Base-by-base conservation (phyloP, 2,113 vertebrate species). In the Phylloscopus trochiloides region DNA sequence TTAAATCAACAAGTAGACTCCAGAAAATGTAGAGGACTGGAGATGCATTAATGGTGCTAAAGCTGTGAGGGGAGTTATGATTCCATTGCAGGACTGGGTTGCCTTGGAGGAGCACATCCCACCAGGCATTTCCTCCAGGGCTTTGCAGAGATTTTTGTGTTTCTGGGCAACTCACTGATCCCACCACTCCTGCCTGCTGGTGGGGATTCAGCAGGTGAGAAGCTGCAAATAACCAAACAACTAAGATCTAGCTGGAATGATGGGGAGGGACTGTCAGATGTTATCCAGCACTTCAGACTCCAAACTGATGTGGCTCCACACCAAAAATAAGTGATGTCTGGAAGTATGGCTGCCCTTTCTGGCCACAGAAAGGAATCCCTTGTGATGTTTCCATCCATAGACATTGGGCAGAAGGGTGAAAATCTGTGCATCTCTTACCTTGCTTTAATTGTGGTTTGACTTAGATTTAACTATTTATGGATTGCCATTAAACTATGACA, bases 121-220 rank as follows among this genome's bases (percentile, higher is more conserved):
- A 26, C 17, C 31, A 43, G 68, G 17, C 0, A 0, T 31, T 40
- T 65, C 45, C 45, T 43, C 0, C 1, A 17, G 22, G 47, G 22
- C 24, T 61, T 13, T 18, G 51, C 29, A 54, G 51, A 15, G 36
- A 3, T 34, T 59, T 65, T 36, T 51, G 58, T 52, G 29, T 48
- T 82, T n/a, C 48, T 28, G 13, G 73, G 77, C 13, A 42, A 22
- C 36, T 70, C 6, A 0, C 2, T 16, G 38, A 3, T 31, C 6
- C 55, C 34, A 8, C 2, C 8, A 1, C 21, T 25, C 14, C 40
- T 65, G 43, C 32, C 48, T 73, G 67, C 31, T 14, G 26, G 15
- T 3, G 10, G 9, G 31, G 42, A 7, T 15, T 4, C 9, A 26
- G 38, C 12, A 11, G 58, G 14, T 26, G 79, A 50, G 57, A 25